Evolutionary conservation across 2,888 invertebrate genomes (phyloP).

Genomic region (Leuctra nigra): DNA sequence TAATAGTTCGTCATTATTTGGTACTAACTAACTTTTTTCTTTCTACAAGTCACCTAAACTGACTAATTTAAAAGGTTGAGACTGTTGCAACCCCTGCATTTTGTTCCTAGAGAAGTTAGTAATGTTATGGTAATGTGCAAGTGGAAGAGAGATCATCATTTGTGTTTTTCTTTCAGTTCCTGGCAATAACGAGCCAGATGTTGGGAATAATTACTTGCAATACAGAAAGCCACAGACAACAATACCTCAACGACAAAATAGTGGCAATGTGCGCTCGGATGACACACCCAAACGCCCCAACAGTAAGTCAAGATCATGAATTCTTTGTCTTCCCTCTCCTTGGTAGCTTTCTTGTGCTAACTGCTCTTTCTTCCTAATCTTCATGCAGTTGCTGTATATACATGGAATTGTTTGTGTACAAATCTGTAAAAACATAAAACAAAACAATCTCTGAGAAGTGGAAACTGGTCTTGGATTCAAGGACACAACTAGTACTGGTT

Average conservation of each 20-base stretch:
- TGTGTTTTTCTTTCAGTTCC: slow-evolving; percentile 19
- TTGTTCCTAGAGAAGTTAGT: not conserved
- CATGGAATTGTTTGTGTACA: too few species aligned
- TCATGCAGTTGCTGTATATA: too few species aligned
- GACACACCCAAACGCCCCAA: slow-evolving; percentile 25
- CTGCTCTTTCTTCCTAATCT: slow-evolving; percentile 9
- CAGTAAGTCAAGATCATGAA: slow-evolving; percentile 28
- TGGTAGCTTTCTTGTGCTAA: slow-evolving; percentile 2
- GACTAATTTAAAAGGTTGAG: too few species aligned
- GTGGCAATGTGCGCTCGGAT: slow-evolving; percentile 17
- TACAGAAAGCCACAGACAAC: slow-evolving; percentile 21
- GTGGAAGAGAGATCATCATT: not conserved
- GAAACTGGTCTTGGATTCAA: slow-evolving; percentile 11
- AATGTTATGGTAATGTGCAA: not conserved
- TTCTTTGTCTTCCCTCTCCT: too few species aligned
- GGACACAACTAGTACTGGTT: slow-evolving; percentile 8
- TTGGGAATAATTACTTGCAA: slow-evolving; percentile 19
- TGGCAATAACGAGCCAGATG: slow-evolving; percentile 21
- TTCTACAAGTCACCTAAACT: too few species aligned
- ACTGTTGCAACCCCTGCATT: too few species aligned
- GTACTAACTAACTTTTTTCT: too few species aligned
- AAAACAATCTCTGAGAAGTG: not conserved
- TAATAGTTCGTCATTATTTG: too few species aligned
- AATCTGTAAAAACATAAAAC: too few species aligned
- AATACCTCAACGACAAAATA: slow-evolving; percentile 14